Evolutionary conservation across 2,888 invertebrate species (phyloP).

Genomic region (Rhabditophanes sp.): DNA sequence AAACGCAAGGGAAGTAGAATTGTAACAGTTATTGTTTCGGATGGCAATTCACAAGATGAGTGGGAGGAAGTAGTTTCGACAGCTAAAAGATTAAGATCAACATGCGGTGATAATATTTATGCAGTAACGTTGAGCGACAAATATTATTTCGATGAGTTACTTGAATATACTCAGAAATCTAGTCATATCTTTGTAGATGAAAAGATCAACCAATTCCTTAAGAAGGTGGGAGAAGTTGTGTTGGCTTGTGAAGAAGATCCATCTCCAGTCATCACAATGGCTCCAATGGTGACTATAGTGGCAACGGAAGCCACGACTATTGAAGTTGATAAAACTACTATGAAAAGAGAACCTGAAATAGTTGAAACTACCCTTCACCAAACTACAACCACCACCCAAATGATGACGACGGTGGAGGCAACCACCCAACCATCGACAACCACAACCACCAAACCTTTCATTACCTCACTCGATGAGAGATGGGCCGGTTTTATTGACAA

Average conservation of each 20-base stretch:
- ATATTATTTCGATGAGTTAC: conserved; percentile 16
- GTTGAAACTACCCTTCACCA: conserved; percentile 1
- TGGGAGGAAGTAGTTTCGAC: conserved; percentile 14
- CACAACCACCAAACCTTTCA: too few relatives aligned
- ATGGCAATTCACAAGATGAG: conserved; percentile 20
- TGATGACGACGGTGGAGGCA: too few relatives aligned
- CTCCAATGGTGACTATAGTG: background rate
- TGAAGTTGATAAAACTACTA: too few relatives aligned
- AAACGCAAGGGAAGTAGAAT: conserved; percentile 11
- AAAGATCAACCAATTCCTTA: conserved; percentile 12
- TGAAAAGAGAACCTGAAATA: too few relatives aligned
- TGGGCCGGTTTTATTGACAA: too few relatives aligned
- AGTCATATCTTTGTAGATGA: conserved; percentile 12
- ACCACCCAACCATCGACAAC: too few relatives aligned
- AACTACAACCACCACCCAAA: background rate
- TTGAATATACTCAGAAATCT: conserved; percentile 15
- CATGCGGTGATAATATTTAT: conserved; percentile 14
- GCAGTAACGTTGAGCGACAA: conserved; percentile 17
- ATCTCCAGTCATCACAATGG: background rate
- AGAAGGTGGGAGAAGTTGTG: conserved; percentile 5
- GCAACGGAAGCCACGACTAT: too few relatives aligned
- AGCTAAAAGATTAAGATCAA: conserved; percentile 11
- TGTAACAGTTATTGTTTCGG: conserved; percentile 15
- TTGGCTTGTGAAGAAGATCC: conserved; percentile 1
- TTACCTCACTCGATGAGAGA: too few relatives aligned